phyloP scores from a whole-genome alignment of 2,888 invertebrate genomes.

The Parochlus steinenii region DNA sequence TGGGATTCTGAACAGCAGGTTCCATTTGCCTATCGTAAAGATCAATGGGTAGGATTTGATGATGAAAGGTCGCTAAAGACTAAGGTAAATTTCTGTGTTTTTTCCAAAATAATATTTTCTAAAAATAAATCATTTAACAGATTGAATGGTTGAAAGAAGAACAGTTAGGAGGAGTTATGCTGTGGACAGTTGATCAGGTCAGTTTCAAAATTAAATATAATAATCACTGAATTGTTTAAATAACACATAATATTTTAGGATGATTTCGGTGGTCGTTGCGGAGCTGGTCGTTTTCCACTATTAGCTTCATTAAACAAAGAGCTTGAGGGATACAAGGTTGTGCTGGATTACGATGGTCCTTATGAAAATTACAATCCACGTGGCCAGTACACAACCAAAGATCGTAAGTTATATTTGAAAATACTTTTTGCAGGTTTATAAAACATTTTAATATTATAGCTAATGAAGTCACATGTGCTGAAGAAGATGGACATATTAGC shows the following conservation, averaged over 20 bases:
- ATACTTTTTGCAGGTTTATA: neutral
- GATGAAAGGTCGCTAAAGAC: slow-evolving; percentile 82
- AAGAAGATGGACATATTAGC: slow-evolving; percentile 89
- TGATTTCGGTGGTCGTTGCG: slow-evolving; percentile 81
- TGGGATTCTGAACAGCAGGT: slow-evolving; percentile 95
- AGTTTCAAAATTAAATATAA: too few species aligned
- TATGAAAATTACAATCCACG: slow-evolving; percentile 52
- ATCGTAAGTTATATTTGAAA: slow-evolving; percentile 49
- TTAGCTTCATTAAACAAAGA: slow-evolving; percentile 77
- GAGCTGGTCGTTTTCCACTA: slow-evolving; percentile 78
- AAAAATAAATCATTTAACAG: too few species aligned
- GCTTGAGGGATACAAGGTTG: slow-evolving; percentile 64
- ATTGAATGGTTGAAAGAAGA: slow-evolving; percentile 88
- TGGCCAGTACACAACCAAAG: slow-evolving; percentile 73
- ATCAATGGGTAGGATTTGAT: slow-evolving; percentile 92
- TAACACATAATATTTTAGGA: too few species aligned
- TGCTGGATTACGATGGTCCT: slow-evolving; percentile 70
- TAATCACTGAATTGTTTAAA: too few species aligned
- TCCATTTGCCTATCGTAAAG: slow-evolving; percentile 79
- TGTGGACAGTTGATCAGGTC: slow-evolving; percentile 89
- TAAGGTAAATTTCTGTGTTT: slow-evolving; percentile 47
- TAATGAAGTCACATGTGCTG: slow-evolving; percentile 75
- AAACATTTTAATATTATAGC: slow-evolving; percentile 36
- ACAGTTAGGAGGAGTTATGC: slow-evolving; percentile 91
- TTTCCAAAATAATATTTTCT: too few species aligned